Evolutionary conservation across 1,140 invertebrate genomes (phyloP), one percentile per base, ranked within the genome.

Genomic region (Drosophila sucinea): DNA sequence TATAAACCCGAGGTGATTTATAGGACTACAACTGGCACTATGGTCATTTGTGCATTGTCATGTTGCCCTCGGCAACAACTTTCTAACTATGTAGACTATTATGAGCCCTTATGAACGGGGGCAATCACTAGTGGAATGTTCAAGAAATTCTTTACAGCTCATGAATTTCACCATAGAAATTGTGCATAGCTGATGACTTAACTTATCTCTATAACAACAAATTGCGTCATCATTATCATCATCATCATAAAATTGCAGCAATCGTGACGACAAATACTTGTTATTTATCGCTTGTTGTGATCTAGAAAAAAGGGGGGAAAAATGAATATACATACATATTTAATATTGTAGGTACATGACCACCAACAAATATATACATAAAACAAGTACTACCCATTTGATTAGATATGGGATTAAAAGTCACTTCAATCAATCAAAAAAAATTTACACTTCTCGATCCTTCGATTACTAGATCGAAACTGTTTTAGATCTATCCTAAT

Each of bases 141-240:
- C 83, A 67, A 86, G 83, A 76, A 70, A 32, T 35, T 60, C 23
- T 2, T 17, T 17, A 17, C 30, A 2, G 30, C 40, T 60, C 40
- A 38, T 44, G 32, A 76, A 38, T 76, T 76, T 76, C 73, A 76
- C 73, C 73, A 76, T 29, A 7, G 84, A 76, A 70, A 32, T 40
- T 55, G 27, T 72, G 10, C 17, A 40, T 29, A n/a, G 29, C 54
- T 64, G 54, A 47, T 38, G 27, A 76, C 11, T 76, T 76, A 25
- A 4, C 27, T 71, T 62, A 61, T 60, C 25, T 41, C 17, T 33
- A 30, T 44, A 33, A 30, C 57, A 56, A 60, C 32, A 61, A 67
- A 47, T 79, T 73, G 61, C 76, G 65, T 77, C 77, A 75, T 79
- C 60, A 69, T 35, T 60, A 69, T 70, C 67, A 69, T 35, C 67